These are phyloP conservation scores for Python bivittatus DNA, from an alignment of 2,113 vertebrate species.

Conservation along the genomic window DNA sequence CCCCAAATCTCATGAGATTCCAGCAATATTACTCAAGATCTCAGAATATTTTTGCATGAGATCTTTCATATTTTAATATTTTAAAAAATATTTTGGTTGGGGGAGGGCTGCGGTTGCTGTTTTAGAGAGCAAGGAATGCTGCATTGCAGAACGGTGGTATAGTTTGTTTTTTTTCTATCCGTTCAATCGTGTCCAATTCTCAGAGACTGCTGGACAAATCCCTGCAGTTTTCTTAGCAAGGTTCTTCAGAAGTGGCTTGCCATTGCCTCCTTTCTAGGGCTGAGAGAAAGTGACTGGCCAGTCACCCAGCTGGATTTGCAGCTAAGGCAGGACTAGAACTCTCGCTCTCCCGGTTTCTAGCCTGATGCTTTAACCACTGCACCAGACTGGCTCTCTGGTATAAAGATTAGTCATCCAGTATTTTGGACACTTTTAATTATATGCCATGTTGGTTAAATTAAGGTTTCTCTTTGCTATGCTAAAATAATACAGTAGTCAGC, in stretches of 20 bases:
- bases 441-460: neutral
- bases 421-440: neutral
- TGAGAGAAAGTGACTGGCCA: no score
- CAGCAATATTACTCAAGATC: neutral
- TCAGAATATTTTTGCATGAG: neutral
- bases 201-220: no score
- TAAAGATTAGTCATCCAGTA: neutral
- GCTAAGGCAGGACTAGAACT: no score
- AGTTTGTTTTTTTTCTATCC: no score
- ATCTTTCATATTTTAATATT: neutral
- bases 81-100: neutral
- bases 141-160: neutral
- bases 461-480: neutral
- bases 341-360: no score
- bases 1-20: neutral
- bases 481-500: neutral
- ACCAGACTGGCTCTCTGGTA: no score
- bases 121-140: neutral
- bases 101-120: neutral
- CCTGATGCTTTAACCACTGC: no score
- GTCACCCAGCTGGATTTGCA: no score
- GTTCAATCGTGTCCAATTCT: no score
- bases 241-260: no score
- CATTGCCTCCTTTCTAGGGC: no score
- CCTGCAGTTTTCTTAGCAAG: no score